Evolutionary conservation across 2,797 vertebrate genomes (phyloP).

Genomic region (Hyperoplus immaculatus): DNA sequence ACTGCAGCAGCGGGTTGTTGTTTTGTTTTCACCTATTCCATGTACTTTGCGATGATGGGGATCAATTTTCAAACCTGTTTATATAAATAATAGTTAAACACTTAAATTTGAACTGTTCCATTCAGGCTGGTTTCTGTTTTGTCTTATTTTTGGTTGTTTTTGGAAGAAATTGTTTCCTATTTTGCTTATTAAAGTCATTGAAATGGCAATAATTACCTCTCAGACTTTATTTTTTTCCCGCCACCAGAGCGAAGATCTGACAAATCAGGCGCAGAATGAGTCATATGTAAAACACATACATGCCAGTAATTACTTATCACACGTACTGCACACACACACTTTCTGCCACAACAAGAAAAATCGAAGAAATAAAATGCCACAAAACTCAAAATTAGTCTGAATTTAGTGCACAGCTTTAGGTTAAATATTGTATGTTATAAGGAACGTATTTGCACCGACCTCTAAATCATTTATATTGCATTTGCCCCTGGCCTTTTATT

Average conservation of each 20-base stretch:
- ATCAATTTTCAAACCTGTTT: slow-evolving; percentile 99
- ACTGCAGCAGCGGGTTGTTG: slow-evolving; percentile 93
- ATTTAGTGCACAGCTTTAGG: not conserved
- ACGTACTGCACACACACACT: slow-evolving; percentile 7
- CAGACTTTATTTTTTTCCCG: slow-evolving; percentile 72
- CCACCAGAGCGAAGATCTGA: not conserved
- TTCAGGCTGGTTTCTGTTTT: slow-evolving; percentile 99
- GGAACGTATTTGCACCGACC: slow-evolving; percentile 6
- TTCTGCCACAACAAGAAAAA: not conserved
- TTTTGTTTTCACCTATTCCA: slow-evolving; percentile 95
- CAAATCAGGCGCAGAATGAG: slow-evolving; percentile 4
- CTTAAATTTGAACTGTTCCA: slow-evolving; percentile 99
- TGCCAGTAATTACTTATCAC: slow-evolving; percentile 16
- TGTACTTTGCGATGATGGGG: slow-evolving; percentile 94
- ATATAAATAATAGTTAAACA: slow-evolving; percentile 96
- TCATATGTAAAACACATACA: slow-evolving; percentile 12
- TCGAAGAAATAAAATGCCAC: not conserved
- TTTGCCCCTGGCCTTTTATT: slow-evolving; percentile 29
- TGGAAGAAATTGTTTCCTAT: slow-evolving; percentile 98
- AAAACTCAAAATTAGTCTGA: not conserved
- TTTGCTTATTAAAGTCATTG: slow-evolving; percentile 99
- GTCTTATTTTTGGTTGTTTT: slow-evolving; percentile 93
- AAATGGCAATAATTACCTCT: slow-evolving; percentile 90
- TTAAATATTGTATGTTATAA: not conserved
- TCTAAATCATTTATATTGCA: not conserved